These are phyloP conservation scores for Catocala sponsa DNA, from an alignment of 2,888 invertebrate genomes.

Conservation along the genomic window DNA sequence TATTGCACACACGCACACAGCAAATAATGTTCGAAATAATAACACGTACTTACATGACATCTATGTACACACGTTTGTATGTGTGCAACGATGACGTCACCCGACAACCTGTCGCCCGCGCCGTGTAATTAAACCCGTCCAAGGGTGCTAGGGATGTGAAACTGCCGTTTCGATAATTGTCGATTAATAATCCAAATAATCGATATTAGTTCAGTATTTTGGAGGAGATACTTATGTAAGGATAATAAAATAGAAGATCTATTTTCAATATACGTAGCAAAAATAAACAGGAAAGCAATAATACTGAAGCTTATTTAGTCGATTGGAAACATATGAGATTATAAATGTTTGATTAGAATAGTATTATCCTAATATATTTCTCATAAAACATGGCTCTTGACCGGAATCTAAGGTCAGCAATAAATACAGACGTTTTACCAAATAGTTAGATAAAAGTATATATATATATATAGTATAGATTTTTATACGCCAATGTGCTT, in stretches of 20 bases:
- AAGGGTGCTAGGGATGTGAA: slow-evolving; percentile 65
- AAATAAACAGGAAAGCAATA: background rate
- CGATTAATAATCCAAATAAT: slow-evolving; percentile 21
- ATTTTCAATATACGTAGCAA: background rate
- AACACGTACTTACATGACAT: slow-evolving; percentile 45
- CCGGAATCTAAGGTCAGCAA: slow-evolving; percentile 27
- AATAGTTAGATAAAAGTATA: background rate
- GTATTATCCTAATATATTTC: slow-evolving; percentile 26
- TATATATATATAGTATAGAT: too few species aligned
- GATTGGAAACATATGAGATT: slow-evolving; percentile 25
- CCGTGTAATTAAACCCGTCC: slow-evolving; percentile 86
- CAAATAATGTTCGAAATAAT: slow-evolving; percentile 45
- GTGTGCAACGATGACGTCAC: slow-evolving; percentile 81
- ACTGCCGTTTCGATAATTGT: slow-evolving; percentile 49
- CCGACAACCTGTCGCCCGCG: slow-evolving; percentile 87
- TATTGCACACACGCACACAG: slow-evolving; percentile 39
- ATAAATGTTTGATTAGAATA: slow-evolving; percentile 41
- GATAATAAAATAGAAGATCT: too few species aligned
- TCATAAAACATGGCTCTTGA: background rate
- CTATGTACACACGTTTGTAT: slow-evolving; percentile 27
- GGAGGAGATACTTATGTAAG: too few species aligned
- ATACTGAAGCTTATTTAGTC: background rate
- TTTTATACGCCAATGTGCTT: background rate
- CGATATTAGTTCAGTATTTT: too few species aligned
- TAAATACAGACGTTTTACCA: background rate